Base-by-base conservation (phyloP, 2,113 vertebrate genomes). In the Halichoerus grypus region DNA sequence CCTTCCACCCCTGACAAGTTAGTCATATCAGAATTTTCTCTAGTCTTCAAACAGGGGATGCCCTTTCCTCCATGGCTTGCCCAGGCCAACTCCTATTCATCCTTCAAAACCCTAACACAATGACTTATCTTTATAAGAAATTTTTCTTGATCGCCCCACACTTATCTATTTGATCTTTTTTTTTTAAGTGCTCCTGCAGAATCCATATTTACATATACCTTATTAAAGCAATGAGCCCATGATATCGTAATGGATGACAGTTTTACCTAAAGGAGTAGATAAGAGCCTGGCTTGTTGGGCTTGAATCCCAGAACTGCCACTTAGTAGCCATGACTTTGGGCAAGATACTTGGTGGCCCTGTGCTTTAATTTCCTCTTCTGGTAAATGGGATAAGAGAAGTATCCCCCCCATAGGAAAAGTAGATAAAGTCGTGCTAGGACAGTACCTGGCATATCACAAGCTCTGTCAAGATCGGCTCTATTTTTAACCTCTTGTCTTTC, bases 381-480 rank as follows among this genome's bases (percentile, higher is more conserved):
- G 8, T 22, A 59, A 55, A 42, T 57, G 53, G 13, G 63, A 7
- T 33, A 11, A 33, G 39, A 14, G 18, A 55, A 46, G 28, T 18
- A 7, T 1, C 3, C 3, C 4, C 21, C 2, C 13, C 6, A 2
- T 4, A 11, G 21, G 49, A n/a, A 18, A 42, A 36, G 61, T 24
- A 19, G 26, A 18, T 6, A 2, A 36, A 55, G 36, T 19, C 9
- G 4, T 1, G 10, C 16, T 4, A 46, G 14, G 28, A 11, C 24
- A 3, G 33, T 3, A 1, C 4, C 19, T 51, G 53, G 33, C 2
- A 0, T 0, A 0, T 2, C 6, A 15, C 3, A 12, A 7, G 8
- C 22, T 63, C 36, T 4, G 57, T 9, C 24, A 49, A 21, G 42
- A 26, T 12, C 0, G 11, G 39, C 28, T 84, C 13, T 49, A 18